A percentile compares a stretch with the other conserved stretches of the same genome.
Evolutionary conservation across 2,113 vertebrate genomes (phyloP).

Genomic region (Dolichallabes microphthalmus): DNA sequence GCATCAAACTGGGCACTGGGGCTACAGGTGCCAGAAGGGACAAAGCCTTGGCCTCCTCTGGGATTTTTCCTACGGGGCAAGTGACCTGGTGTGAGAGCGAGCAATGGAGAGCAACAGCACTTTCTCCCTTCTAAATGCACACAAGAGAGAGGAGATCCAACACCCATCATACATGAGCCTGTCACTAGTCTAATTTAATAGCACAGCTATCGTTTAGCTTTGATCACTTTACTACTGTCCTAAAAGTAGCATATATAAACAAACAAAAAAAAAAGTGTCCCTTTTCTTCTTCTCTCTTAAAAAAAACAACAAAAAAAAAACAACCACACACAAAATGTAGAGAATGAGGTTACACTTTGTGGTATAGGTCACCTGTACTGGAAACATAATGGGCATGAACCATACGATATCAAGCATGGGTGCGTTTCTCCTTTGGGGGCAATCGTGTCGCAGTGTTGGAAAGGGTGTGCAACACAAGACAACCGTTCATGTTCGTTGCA

Average conservation of each 20-base stretch:
- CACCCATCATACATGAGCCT: slow-evolving; percentile 56
- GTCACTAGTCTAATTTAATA: slow-evolving; percentile 47
- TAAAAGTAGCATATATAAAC: slow-evolving; percentile 53
- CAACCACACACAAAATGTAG: slow-evolving; percentile 80
- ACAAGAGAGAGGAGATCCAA: slow-evolving; percentile 64
- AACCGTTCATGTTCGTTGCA: slow-evolving; percentile 99
- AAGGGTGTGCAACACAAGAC: slow-evolving; percentile 99
- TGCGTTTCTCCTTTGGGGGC: slow-evolving; percentile 93
- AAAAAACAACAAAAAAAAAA: background rate
- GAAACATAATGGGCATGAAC: slow-evolving; percentile 99
- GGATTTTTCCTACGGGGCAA: slow-evolving; percentile 94
- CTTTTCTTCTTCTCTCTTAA: slow-evolving; percentile 53
- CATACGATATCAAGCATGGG: slow-evolving; percentile 99
- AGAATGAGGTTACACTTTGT: slow-evolving; percentile 99
- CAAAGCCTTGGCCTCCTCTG: slow-evolving; percentile 95
- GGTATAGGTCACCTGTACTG: slow-evolving; percentile 99
- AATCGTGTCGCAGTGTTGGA: slow-evolving; percentile 98
- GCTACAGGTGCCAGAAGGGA: slow-evolving; percentile 89
- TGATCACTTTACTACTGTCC: slow-evolving; percentile 27
- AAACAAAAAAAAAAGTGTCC: slow-evolving; percentile 50
- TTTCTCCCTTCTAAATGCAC: slow-evolving; percentile 70
- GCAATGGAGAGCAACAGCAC: slow-evolving; percentile 57
- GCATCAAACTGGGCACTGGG: slow-evolving; percentile 84
- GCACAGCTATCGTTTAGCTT: slow-evolving; percentile 37
- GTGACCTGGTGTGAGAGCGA: slow-evolving; percentile 73